Base-by-base conservation (phyloP, 2,797 vertebrate genomes). In the Danio aesculapii region DNA sequence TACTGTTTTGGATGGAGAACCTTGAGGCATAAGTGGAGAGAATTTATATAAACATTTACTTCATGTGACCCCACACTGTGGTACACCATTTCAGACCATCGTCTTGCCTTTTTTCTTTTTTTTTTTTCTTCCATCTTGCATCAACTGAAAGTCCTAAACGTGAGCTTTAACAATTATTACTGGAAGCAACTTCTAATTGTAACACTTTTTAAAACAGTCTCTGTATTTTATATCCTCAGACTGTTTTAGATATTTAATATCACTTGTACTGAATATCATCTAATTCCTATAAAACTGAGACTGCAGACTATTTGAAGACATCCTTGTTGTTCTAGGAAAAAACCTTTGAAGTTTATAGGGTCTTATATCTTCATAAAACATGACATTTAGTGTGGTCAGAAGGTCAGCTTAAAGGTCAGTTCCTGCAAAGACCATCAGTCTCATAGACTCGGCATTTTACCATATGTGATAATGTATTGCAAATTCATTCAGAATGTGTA, bases 31-130 rank as follows among this genome's bases (percentile, higher is more conserved):
- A 52, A 41, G 61, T 44, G 17, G 75, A 52, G 74, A 80, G 46
- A 69, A 81, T 62, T 82, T 62, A 19, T 61, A 52, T 88, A 90
- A 91, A 91, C 86, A 91, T 91, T 90, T 88, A 89, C 73, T 84
- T 79, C 69, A 76, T 72, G 5, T 63, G 14, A 81, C 78, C 77
- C 63, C 72, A 67, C 52, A 67, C 72, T 63, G 19, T 55, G 49
- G 21, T 16, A 78, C 19, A 55, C 62, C 71, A 72, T 50, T 76
- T 52, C 47, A 76, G 47, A 76, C 81, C 10, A 67, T 66, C 63
- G 8, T 17, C 46, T 17, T 52, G 9, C 68, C 12, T 66, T 68
- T 55, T 69, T 13, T 43, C 14, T 17, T n/a, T 66, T 68, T 55
- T 59, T 13, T 3, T 70, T 41, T 66, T 49, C 11, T 12, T 49